These are phyloP conservation scores for Lasioglossum villosulum DNA, from an alignment of 2,888 invertebrate species.

Conservation along the genomic window DNA sequence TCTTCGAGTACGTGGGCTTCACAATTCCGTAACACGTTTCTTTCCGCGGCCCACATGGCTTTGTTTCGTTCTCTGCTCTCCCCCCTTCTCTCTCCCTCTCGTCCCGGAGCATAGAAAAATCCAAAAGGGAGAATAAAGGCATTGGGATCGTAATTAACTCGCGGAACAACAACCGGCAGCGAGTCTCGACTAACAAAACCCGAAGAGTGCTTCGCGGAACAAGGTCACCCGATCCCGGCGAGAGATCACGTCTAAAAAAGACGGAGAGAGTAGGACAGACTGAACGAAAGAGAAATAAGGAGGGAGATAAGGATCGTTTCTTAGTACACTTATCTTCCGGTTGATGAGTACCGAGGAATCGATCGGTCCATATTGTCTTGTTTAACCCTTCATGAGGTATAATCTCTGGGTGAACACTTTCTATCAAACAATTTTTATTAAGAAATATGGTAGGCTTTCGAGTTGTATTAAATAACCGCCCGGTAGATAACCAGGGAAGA, in stretches of 20 bases:
- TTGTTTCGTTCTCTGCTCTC: conserved; percentile 38
- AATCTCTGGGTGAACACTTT: neutral
- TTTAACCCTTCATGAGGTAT: conserved; percentile 7
- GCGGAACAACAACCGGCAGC: conserved; percentile 31
- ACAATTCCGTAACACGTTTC: conserved; percentile 40
- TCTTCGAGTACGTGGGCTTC: conserved; percentile 24
- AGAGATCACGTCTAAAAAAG: conserved; percentile 28
- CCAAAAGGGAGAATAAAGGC: conserved; percentile 35
- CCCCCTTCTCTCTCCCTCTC: neutral
- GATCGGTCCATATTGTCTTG: neutral
- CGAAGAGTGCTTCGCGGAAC: conserved; percentile 41
- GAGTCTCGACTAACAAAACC: conserved; percentile 43
- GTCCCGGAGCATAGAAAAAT: conserved; percentile 2
- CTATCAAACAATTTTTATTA: neutral
- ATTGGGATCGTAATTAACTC: conserved; percentile 50
- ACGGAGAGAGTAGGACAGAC: neutral
- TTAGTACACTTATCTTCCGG: conserved; percentile 22
- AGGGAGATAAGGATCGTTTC: conserved; percentile 34
- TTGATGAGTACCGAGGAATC: neutral
- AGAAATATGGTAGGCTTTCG: neutral
- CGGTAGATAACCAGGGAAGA: neutral
- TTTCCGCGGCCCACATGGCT: conserved; percentile 49
- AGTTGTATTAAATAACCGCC: neutral
- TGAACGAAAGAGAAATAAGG: conserved; percentile 2
- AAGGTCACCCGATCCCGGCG: conserved; percentile 57